phyloP scores from a whole-genome alignment of 1,140 invertebrate species.

The Cotesia typhae region DNA sequence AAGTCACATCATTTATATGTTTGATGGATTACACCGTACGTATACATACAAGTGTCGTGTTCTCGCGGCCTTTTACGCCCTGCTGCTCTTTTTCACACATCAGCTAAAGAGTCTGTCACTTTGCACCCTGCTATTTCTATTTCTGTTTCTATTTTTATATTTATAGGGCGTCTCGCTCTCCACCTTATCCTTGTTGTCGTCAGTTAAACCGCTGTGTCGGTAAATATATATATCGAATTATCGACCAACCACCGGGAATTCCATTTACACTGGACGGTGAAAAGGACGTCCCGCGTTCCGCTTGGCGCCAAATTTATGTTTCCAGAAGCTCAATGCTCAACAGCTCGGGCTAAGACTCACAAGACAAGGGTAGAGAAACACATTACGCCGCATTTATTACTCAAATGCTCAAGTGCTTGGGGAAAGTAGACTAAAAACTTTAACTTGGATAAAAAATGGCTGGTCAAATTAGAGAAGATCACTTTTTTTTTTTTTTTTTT shows the following conservation, averaged over 20 bases:
- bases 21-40: neutral
- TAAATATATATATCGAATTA: conserved; percentile 29
- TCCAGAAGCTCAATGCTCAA: neutral
- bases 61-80: neutral
- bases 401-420: no score
- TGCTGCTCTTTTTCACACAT: no score
- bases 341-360: neutral
- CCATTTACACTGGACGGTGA: conserved; percentile 30
- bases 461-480: no score
- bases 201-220: neutral
- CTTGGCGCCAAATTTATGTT: conserved; percentile 19
- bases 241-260: conserved; percentile 35
- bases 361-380: no score
- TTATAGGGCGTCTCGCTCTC: neutral
- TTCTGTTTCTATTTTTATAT: neutral
- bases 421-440: no score
- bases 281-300: conserved; percentile 26
- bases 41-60: conserved; percentile 8
- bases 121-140: no score
- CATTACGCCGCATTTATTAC: no score
- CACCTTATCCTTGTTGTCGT: neutral
- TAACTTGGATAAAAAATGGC: no score
- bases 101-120: no score
- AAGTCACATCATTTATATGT: no score
- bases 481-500: no score